Evolutionary conservation across 1,140 invertebrate species (phyloP), one percentile per base, ranked within the genome.

Genomic region (Pectinophora gossypiella): DNA sequence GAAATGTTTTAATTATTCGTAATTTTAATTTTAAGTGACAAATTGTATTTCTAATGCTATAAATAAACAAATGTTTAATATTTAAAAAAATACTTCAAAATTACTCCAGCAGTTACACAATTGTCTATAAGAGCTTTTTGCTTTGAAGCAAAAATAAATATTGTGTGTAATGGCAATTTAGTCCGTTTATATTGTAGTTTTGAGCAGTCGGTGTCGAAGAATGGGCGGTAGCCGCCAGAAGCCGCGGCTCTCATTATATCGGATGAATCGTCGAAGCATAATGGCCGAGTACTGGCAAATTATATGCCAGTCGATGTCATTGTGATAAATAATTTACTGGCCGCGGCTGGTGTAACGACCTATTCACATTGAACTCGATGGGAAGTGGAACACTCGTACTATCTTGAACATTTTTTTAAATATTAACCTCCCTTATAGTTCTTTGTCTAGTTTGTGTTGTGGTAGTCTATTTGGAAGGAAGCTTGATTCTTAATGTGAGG

Each of bases 261-360:
- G 75, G 75, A 80, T 84, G 80, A 84, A 73, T 85, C 66, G 81
- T 62, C 72, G 60, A 71, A 68, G 63, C 66, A 72, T 81, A 81
- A 84, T 81, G 63, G 69, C 68, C 58, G 66, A 61, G 70, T 68
- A 71, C 72, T 68, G 70, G 77, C 67, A 84, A 81, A 81, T 84
- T 81, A 81, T 80, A 76, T 66, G 73, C 68, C 74, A 60, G 65
- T 48, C 65, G 68, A 72, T 81, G 77, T 80, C 77, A 76, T 80
- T 84, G 77, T 75, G 67, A 32, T 32, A 32, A 32, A n/a, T 32
- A 76, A 83, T 72, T 72, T 66, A 67, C 48, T 59, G 59, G 35
- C 42, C 42, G 35, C 50, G 9, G 10, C 16, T 46, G n/a, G 3
- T 5, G 19, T 46, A 32, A 32, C n/a, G 27, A 32, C 27, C 27